A percentile compares a stretch with the other conserved stretches of the same genome.
Conservation (phyloP, 1,140 invertebrate species). For the Drosophila prosaltans region DNA sequence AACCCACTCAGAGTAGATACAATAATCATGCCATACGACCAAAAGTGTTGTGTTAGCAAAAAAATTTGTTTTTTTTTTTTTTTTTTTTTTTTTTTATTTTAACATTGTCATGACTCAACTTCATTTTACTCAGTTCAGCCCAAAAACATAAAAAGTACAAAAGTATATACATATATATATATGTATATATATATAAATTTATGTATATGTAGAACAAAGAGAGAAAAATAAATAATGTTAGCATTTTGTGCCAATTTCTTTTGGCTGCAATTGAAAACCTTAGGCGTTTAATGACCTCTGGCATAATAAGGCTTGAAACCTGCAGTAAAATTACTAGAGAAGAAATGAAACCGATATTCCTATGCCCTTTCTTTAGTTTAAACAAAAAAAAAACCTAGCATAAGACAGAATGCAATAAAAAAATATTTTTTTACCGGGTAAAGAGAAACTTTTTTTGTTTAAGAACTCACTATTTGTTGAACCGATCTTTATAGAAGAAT, state of each 20-base stretch:
- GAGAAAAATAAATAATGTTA: slow-evolving; percentile 19
- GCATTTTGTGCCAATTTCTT: slow-evolving; percentile 16
- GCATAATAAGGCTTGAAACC: slow-evolving; percentile 28
- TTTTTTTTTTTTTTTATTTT: not conserved
- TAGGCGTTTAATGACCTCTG: slow-evolving; percentile 67
- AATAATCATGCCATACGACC: not conserved
- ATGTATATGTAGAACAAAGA: slow-evolving; percentile 5
- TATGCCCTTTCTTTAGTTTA: not conserved
- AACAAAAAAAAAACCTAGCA: too few relatives aligned
- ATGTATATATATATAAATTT: not conserved
- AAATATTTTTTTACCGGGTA: too few relatives aligned
- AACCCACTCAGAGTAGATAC: not conserved
- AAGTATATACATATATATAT: not conserved
- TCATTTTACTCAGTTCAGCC: slow-evolving; percentile 41
- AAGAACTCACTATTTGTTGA: too few relatives aligned
- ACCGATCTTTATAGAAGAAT: too few relatives aligned
- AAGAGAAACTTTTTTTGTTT: too few relatives aligned
- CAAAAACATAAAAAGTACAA: not conserved
- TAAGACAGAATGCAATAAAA: too few relatives aligned
- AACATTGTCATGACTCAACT: slow-evolving; percentile 56
- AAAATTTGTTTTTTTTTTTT: not conserved
- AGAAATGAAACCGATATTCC: not conserved
- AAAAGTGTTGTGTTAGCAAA: slow-evolving; percentile 7
- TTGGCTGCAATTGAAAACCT: slow-evolving; percentile 8
- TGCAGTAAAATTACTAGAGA: not conserved